Base-by-base conservation (phyloP, 2,113 vertebrate species). In the Speoplatyrhinus poulsoni region DNA sequence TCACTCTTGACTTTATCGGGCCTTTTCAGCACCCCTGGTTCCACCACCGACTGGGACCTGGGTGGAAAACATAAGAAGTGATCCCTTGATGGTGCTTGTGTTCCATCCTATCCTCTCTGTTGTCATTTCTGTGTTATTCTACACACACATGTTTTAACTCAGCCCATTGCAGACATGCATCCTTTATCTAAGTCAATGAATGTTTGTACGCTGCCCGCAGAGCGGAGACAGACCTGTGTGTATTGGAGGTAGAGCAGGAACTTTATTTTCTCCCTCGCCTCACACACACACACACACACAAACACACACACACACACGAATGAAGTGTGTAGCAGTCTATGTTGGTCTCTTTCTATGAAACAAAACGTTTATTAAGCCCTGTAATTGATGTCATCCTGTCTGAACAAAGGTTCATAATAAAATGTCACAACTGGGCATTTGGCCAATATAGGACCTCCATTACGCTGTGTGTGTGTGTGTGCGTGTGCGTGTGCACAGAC, bases 11-110 rank as follows among this genome's bases (percentile, higher is more conserved):
- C 96, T 90, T 97, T 98, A 88, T 98, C 97, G 69, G 95, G 93
- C 82, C 93, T 93, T 81, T 97, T 99, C 76, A 98, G 93, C 74
- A 97, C 95, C 16, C 95, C 95, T 0, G 98, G 96, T 81, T 99
- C 97, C 90, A 98, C 97, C 73, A 98, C 98, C 0, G 98, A 99
- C 65, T 99, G 97, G 75, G 98, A 99, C 88, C 98, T 99, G 88
- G 10, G 85, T 72, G 79, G 82, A 19, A 59, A 33, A 59, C 26
- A 73, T 12, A 32, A 26, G 26, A 26, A 26, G 26, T 26, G 26
- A 26, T 26, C 26, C 26, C 26, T 26, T 26, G 26, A 26, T 1
- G 26, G 26, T 26, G 26, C 26, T 26, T 26, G 26, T 26, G 26
- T 26, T 26, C 2, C 19, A 26, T 26, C 19, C 19, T 1, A 26